Evolutionary conservation across 2,113 vertebrate genomes (phyloP).

Genomic region (Rhynchomys soricoides): DNA sequence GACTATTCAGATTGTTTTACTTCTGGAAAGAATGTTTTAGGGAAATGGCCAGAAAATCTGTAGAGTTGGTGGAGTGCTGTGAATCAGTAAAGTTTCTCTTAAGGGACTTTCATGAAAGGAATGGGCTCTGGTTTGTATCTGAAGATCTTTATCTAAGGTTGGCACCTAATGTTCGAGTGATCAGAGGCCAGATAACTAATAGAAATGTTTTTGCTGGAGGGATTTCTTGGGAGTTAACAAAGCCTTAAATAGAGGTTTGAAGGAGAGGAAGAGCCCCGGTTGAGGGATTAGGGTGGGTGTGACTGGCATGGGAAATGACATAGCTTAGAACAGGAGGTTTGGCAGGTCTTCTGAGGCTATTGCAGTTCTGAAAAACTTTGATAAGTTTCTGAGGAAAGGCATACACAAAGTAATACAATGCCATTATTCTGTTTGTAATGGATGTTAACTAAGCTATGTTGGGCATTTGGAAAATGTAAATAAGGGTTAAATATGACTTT

Average conservation of each 20-base stretch:
- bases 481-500: not conserved
- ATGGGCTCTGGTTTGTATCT: slow-evolving; percentile 31
- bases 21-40: slow-evolving; percentile 26
- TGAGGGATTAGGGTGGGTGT: not conserved
- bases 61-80: not conserved
- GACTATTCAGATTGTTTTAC: not conserved
- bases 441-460: not conserved
- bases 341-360: not conserved
- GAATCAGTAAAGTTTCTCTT: not conserved
- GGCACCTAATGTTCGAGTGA: not conserved
- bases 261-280: not conserved
- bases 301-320: not conserved
- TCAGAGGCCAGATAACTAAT: slow-evolving; percentile 46
- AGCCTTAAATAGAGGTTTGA: slow-evolving; percentile 3
- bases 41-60: not conserved
- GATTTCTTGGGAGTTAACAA: slow-evolving; percentile 12
- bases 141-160: slow-evolving; percentile 57
- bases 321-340: not conserved
- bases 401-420: not conserved
- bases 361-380: not conserved
- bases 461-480: not conserved
- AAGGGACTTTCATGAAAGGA: slow-evolving; percentile 48
- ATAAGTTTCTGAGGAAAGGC: not conserved
- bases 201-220: slow-evolving; percentile 52
- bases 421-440: not conserved